Conservation (phyloP, 1,140 invertebrate species). For the Scaptomyza pallida region DNA sequence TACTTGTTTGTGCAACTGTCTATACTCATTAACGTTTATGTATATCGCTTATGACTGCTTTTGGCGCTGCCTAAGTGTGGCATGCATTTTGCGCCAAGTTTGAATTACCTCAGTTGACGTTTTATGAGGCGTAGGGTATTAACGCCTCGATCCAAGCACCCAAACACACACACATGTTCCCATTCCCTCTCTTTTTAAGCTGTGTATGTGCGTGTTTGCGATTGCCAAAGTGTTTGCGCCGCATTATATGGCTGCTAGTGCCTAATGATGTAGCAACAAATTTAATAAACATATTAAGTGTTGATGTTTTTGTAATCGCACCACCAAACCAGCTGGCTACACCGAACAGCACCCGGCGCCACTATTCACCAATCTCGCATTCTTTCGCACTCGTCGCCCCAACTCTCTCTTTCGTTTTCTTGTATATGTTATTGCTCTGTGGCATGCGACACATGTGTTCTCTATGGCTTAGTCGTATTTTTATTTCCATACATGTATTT, state of each 20-base stretch:
- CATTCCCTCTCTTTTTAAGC: constrained; percentile 10
- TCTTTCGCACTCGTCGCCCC: neutral
- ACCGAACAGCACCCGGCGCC: constrained; percentile 34
- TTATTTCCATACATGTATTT: neutral
- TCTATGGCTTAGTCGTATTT: neutral
- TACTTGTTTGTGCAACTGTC: neutral
- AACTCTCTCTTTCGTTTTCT: neutral
- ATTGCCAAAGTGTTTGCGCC: constrained; percentile 64
- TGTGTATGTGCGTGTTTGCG: constrained; percentile 19
- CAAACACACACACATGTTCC: neutral
- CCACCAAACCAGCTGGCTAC: neutral
- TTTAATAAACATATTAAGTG: constrained; percentile 83
- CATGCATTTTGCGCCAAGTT: constrained; percentile 42
- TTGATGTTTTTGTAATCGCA: constrained; percentile 80
- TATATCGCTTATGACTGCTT: constrained; percentile 33
- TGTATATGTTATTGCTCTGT: constrained; percentile 20
- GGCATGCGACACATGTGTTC: constrained; percentile 13
- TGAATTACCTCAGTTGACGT: constrained; percentile 47
- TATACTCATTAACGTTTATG: neutral
- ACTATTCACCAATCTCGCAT: constrained; percentile 4
- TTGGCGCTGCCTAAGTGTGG: constrained; percentile 33
- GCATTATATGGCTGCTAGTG: constrained; percentile 78
- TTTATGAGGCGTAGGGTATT: constrained; percentile 47
- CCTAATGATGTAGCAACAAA: constrained; percentile 83
- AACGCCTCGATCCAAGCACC: constrained; percentile 7